A percentile compares a stretch with the other conserved stretches of the same genome.
Evolutionary conservation across 2,797 vertebrate genomes (phyloP).

Genomic region (Craterocephalus amniculus): DNA sequence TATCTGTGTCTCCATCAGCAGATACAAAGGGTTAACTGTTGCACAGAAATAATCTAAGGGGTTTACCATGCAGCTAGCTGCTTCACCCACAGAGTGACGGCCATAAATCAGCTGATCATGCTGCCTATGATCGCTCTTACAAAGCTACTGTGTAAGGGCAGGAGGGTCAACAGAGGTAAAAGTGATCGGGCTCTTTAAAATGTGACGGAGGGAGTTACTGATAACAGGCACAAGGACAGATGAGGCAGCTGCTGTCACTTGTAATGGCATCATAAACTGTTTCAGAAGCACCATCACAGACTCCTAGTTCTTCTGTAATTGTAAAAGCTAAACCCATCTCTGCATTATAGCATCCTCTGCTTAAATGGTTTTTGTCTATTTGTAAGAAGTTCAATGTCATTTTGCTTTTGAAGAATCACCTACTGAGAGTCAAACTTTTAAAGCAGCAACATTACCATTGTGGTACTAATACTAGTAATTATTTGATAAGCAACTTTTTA

Average conservation of each 20-base stretch:
- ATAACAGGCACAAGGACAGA: slow-evolving; percentile 68
- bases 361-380: slow-evolving; percentile 24
- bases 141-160: slow-evolving; percentile 19
- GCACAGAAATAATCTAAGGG: slow-evolving; percentile 10
- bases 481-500: not conserved
- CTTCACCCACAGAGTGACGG: not conserved
- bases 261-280: slow-evolving; percentile 77
- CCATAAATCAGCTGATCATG: slow-evolving; percentile 22
- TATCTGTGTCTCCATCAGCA: slow-evolving; percentile 29
- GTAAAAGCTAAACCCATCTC: slow-evolving; percentile 37
- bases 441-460: not conserved
- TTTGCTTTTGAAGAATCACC: slow-evolving; percentile 20
- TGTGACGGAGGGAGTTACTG: slow-evolving; percentile 62
- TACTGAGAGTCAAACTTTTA: not conserved
- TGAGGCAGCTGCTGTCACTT: slow-evolving; percentile 80
- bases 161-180: slow-evolving; percentile 55
- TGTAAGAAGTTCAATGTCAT: slow-evolving; percentile 17
- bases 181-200: slow-evolving; percentile 76
- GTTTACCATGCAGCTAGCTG: slow-evolving; percentile 1
- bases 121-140: slow-evolving; percentile 14
- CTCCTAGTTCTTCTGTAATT: slow-evolving; percentile 33
- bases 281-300: slow-evolving; percentile 51
- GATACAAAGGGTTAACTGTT: slow-evolving; percentile 19
- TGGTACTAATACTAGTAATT: not conserved
- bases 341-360: slow-evolving; percentile 23